These are phyloP conservation scores for Taxidea taxus DNA, from an alignment of 2,113 vertebrate species.

Conservation along the genomic window DNA sequence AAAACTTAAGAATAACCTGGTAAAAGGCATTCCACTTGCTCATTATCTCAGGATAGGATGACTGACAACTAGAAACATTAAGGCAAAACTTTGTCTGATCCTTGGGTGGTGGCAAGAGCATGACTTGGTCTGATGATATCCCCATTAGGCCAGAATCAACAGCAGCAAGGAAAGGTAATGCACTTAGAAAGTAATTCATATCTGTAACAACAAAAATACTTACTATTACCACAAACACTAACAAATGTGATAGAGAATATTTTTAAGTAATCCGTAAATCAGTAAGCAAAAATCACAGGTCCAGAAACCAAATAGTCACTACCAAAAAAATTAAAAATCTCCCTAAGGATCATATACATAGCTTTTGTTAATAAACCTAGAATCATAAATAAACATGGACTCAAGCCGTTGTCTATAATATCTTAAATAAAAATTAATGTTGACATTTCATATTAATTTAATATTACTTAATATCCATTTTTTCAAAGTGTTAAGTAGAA, in stretches of 20 bases:
- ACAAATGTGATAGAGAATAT: neutral
- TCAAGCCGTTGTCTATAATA: neutral
- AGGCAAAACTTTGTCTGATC: constrained; percentile 77
- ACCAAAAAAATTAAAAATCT: neutral
- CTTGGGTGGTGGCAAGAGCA: constrained; percentile 74
- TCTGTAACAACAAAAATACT: constrained; percentile 68
- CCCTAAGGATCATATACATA: neutral
- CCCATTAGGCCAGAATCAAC: constrained; percentile 81
- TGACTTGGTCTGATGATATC: constrained; percentile 70
- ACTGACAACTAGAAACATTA: constrained; percentile 70
- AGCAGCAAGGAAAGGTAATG: constrained; percentile 83
- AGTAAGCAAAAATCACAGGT: neutral
- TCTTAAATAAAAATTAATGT: constrained; percentile 6
- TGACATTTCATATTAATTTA: neutral
- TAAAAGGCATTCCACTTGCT: constrained; percentile 81
- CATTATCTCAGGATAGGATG: constrained; percentile 68
- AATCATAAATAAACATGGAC: neutral
- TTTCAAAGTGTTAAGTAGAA: neutral
- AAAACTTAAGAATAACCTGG: constrained; percentile 75
- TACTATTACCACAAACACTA: neutral
- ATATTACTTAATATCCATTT: neutral
- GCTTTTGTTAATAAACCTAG: neutral
- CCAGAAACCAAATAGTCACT: neutral
- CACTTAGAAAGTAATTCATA: constrained; percentile 83
- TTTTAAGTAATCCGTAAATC: neutral